Base-by-base conservation (phyloP, 2,888 invertebrate genomes). In the Thera obeliscata region DNA sequence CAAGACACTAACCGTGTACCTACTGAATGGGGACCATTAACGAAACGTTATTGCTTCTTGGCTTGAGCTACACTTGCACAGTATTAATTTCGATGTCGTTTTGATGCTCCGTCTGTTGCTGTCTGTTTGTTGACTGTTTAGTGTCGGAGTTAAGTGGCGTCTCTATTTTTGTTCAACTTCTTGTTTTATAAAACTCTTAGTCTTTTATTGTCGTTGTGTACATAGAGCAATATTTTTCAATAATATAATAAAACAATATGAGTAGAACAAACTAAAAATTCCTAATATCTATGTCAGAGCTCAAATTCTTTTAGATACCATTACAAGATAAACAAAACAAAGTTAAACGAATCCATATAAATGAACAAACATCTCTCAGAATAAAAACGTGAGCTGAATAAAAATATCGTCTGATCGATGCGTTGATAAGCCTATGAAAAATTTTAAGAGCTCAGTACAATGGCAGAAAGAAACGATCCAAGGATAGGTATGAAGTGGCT, bases 21-120 rank as follows among this genome's bases (percentile, higher is more conserved):
- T 88, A 87, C 89, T 88, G 89, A 91, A 92, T 89, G 90, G 85
- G 83, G 82, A 83, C 89, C 91, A 92, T 91, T 91, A 90, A 88
- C 88, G 88, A 84, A 88, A 88, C 88, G 87, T 88, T 91, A 91
- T 91, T 90, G 88, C 91, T 88, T 86, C 87, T 87, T 85, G 85
- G 83, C 87, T 88, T 84, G 85, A 85, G 83, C 82, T 83, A 87
- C 89, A 88, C 88, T 89, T 87, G 89, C 84, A 85, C 84, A 80
- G 84, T 90, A 90, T 91, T 90, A 91, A 91, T 91, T 89, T 88
- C 83, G 87, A 69, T 72, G 72, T 74, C 63, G 64, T 71, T 69
- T 67, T 66, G 71, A 71, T 60, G 57, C 65, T 66, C 65, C 59
- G 60, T 71, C 66, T 72, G 63, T 66, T 68, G 69, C 63, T 63